A percentile compares a stretch with the other conserved stretches of the same genome.
Evolutionary conservation across 2,888 invertebrate species (phyloP).

Genomic region (Orthosia gothica): DNA sequence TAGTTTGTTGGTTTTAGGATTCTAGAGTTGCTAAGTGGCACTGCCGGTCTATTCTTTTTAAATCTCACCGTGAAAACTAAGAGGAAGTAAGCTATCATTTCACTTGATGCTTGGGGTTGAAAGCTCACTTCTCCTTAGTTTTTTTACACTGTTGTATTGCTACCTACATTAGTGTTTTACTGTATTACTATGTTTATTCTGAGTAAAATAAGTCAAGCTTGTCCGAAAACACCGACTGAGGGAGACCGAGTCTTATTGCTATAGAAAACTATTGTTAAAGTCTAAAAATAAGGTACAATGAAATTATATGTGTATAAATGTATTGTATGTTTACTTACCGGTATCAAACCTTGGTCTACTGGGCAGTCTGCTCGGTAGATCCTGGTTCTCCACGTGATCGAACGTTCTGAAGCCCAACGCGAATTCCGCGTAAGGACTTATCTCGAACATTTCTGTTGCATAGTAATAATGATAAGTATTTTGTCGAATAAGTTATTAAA

Average conservation of each 20-base stretch:
- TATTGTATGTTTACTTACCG: constrained; percentile 75
- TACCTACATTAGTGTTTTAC: too few species aligned
- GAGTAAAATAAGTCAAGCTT: background rate
- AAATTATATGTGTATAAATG: background rate
- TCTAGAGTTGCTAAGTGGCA: background rate
- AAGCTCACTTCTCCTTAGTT: too few species aligned
- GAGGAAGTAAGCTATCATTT: too few species aligned
- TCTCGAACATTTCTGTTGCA: constrained; percentile 89
- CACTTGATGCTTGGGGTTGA: too few species aligned
- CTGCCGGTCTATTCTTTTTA: too few species aligned
- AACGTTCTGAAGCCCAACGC: constrained; percentile 89
- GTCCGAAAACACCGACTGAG: constrained; percentile 4
- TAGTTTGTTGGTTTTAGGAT: constrained; percentile 2
- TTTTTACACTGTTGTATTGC: too few species aligned
- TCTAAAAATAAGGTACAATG: background rate
- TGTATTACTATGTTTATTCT: too few species aligned
- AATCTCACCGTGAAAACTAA: too few species aligned
- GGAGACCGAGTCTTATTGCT: background rate
- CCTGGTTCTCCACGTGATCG: constrained; percentile 90
- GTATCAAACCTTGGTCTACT: constrained; percentile 89
- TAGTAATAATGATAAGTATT: background rate
- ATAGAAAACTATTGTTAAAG: background rate
- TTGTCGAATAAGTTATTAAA: background rate
- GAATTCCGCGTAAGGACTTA: constrained; percentile 90
- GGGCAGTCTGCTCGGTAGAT: constrained; percentile 86